Percentiles rank a stretch among this genome's conserved stretches.
These are phyloP conservation scores for Antheraea pernyi DNA, from an alignment of 1,140 invertebrate genomes.

Conservation along the genomic window DNA sequence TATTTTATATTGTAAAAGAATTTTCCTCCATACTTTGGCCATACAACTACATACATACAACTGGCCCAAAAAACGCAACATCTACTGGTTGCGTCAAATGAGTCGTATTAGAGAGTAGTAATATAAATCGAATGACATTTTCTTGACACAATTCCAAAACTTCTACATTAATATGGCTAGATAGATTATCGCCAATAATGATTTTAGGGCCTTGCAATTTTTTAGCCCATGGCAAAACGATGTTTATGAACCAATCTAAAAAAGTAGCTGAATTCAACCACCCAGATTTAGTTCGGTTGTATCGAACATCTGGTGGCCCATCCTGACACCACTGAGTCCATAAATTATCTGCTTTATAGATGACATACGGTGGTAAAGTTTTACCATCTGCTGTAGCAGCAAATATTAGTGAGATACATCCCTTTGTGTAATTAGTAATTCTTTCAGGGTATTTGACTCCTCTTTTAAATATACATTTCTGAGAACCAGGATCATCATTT, in stretches of 20 bases:
- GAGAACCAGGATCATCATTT: slow-evolving; percentile 59
- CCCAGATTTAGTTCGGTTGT: slow-evolving; percentile 42
- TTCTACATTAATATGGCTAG: neutral
- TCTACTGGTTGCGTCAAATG: neutral
- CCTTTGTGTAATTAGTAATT: slow-evolving; percentile 56
- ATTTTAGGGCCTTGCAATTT: neutral
- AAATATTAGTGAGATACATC: slow-evolving; percentile 53
- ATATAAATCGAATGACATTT: neutral
- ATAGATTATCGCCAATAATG: neutral
- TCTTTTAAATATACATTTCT: slow-evolving; percentile 32
- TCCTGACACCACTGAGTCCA: slow-evolving; percentile 45
- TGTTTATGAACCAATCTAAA: slow-evolving; percentile 30
- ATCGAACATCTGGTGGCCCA: slow-evolving; percentile 38
- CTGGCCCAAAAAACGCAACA: slow-evolving; percentile 1
- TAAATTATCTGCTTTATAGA: slow-evolving; percentile 54
- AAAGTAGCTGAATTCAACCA: slow-evolving; percentile 55
- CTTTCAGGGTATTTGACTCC: too few relatives aligned
- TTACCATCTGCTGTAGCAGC: neutral
- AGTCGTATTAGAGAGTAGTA: neutral
- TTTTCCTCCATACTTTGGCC: slow-evolving; percentile 8
- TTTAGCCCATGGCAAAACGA: slow-evolving; percentile 17
- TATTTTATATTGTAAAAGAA: too few relatives aligned
- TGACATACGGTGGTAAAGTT: too few relatives aligned
- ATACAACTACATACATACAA: too few relatives aligned
- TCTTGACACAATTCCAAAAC: neutral